Conservation (phyloP, 2,113 vertebrate species). For the Mionectes macconnelli region DNA sequence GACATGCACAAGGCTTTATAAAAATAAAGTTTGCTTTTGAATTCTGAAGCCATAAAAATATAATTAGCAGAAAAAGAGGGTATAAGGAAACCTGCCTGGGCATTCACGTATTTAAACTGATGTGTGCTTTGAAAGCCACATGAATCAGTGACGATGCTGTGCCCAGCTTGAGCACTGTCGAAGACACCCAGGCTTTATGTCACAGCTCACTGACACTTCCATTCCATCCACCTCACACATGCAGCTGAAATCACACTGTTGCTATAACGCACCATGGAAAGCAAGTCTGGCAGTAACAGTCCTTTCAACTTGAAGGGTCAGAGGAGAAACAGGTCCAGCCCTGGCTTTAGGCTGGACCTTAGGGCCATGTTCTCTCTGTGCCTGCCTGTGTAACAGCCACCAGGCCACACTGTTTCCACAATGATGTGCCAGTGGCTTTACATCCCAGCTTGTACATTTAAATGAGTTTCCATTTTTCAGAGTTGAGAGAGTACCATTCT, state of each 20-base stretch:
- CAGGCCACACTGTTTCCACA: not conserved
- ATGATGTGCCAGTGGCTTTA: rapidly evolving
- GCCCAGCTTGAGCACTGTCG: not conserved
- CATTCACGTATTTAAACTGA: not conserved
- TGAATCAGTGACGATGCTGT: not conserved
- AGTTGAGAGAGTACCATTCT: rapidly evolving
- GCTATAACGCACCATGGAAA: not conserved
- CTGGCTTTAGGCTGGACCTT: not conserved
- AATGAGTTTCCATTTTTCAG: not conserved
- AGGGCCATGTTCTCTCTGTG: no score
- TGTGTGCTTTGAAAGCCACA: not conserved
- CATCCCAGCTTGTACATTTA: rapidly evolving
- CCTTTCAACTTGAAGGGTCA: not conserved
- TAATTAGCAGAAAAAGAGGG: slow-evolving; percentile 4
- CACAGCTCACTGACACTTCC: not conserved
- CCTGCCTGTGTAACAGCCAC: not conserved
- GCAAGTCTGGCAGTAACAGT: rapidly evolving
- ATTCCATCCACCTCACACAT: rapidly evolving
- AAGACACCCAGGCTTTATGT: not conserved
- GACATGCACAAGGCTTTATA: not conserved
- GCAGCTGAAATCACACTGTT: not conserved
- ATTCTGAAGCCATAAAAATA: slow-evolving; percentile 10
- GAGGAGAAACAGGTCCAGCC: not conserved
- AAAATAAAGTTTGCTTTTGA: not conserved
- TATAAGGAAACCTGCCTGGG: not conserved